A percentile compares a stretch with the other conserved stretches of the same genome.
phyloP scores from a whole-genome alignment of 2,888 invertebrate genomes.

The Perizoma affinitatum region DNA sequence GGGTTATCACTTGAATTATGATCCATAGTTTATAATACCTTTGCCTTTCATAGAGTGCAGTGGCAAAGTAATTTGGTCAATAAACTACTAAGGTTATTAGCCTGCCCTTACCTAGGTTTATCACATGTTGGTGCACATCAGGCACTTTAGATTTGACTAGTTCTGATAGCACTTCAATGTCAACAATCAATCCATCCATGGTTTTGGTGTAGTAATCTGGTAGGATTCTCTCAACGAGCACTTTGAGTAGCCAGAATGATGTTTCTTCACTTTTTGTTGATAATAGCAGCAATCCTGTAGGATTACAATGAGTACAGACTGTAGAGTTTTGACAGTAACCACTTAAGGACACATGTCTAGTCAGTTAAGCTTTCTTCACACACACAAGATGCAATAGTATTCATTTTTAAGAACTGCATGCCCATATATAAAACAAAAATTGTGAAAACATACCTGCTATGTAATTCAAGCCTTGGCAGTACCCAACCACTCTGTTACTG shows the following conservation, averaged over 20 bases:
- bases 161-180: constrained; percentile 95
- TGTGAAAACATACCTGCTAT: constrained; percentile 86
- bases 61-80: too few species aligned
- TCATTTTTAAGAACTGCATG: too few species aligned
- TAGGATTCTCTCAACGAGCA: constrained; percentile 93
- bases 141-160: constrained; percentile 93
- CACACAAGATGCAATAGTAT: neutral
- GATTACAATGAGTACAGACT: neutral
- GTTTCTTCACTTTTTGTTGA: constrained; percentile 95
- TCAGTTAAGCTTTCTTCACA: too few species aligned
- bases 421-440: neutral
- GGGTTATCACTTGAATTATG: constrained; percentile 32
- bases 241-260: constrained; percentile 96
- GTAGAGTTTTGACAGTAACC: neutral
- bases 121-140: constrained; percentile 91
- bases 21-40: too few species aligned
- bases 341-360: too few species aligned
- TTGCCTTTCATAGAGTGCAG: too few species aligned
- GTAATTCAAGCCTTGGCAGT: constrained; percentile 98
- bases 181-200: constrained; percentile 94
- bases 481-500: constrained; percentile 93
- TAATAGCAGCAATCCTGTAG: constrained; percentile 89
- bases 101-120: constrained; percentile 84
- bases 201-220: constrained; percentile 95
- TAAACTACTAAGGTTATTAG: too few species aligned